phyloP scores from a whole-genome alignment of 2,888 invertebrate genomes.

The Lasius fuliginosus region DNA sequence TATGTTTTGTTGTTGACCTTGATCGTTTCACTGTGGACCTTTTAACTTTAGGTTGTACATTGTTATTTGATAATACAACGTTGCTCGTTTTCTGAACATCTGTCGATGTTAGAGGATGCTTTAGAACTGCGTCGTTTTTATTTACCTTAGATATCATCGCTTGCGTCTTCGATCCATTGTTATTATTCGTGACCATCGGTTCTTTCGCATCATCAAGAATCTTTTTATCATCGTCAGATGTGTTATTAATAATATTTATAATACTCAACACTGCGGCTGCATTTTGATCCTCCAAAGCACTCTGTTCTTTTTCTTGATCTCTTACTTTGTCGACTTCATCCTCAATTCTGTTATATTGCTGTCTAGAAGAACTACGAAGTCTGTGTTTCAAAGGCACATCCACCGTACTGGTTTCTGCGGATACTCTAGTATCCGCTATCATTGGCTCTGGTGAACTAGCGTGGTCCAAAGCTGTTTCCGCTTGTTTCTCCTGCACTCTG shows the following conservation, averaged over 20 bases:
- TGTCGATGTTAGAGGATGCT: neutral
- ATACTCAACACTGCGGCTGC: constrained; percentile 84
- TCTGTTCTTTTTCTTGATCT: constrained; percentile 72
- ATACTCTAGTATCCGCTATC: constrained; percentile 26
- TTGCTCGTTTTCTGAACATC: constrained; percentile 6
- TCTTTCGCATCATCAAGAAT: constrained; percentile 46
- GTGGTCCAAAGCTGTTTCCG: constrained; percentile 24
- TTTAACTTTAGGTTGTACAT: constrained; percentile 56
- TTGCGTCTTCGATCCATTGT: constrained; percentile 39
- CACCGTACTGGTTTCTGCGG: constrained; percentile 44
- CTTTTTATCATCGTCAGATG: constrained; percentile 48
- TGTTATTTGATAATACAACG: neutral
- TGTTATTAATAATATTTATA: constrained; percentile 78
- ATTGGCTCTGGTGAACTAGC: constrained; percentile 45
- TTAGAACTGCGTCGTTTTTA: constrained; percentile 26
- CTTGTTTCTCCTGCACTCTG: constrained; percentile 55
- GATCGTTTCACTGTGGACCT: constrained; percentile 55
- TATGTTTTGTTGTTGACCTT: constrained; percentile 58
- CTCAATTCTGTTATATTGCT: constrained; percentile 73
- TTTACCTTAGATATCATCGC: neutral
- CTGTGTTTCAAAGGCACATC: constrained; percentile 82
- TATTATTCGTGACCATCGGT: neutral
- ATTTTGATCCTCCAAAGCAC: constrained; percentile 82
- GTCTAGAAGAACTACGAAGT: constrained; percentile 80
- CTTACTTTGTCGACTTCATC: constrained; percentile 69